Evolutionary conservation across 2,797 vertebrate genomes (phyloP).

Genomic region (Denticeps clupeoides): DNA sequence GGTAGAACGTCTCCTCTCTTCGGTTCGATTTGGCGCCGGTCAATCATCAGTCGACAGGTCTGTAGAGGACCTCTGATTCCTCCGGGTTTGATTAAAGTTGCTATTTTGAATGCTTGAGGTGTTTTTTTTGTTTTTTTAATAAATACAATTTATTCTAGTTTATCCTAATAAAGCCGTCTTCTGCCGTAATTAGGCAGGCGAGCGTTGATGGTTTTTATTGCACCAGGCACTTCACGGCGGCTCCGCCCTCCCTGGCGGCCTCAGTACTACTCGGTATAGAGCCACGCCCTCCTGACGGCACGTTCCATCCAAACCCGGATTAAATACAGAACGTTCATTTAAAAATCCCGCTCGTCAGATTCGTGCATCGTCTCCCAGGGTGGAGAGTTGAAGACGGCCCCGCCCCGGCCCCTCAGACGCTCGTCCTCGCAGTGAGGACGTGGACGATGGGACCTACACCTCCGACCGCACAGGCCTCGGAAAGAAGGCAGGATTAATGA

Average conservation of each 20-base stretch:
- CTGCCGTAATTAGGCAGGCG: not conserved
- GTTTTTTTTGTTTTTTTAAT: not conserved
- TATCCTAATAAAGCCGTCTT: no score
- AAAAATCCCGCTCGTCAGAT: no score
- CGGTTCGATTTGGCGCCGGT: no score
- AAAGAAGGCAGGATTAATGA: not conserved
- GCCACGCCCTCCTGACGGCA: not conserved
- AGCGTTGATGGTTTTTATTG: conserved; percentile 25
- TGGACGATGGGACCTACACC: conserved; percentile 84
- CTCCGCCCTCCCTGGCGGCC: conserved; percentile 1
- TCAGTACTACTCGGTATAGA: not conserved
- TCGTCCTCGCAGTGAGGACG: conserved; percentile 87
- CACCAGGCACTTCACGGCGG: conserved; percentile 34
- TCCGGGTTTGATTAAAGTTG: conserved; percentile 20
- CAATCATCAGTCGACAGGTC: no score
- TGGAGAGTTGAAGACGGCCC: no score
- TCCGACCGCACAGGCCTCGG: conserved; percentile 76
- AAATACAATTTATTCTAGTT: no score
- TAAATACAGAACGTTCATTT: no score
- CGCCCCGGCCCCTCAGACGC: conserved; percentile 62
- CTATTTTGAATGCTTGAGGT: not conserved
- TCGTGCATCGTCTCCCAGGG: no score
- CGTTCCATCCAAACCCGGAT: no score
- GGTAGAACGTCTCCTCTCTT: no score
- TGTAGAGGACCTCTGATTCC: conserved; percentile 5